A percentile compares a stretch with the other conserved stretches of the same genome.
Conservation (phyloP, 1,140 invertebrate genomes). For the Helicoverpa armigera region DNA sequence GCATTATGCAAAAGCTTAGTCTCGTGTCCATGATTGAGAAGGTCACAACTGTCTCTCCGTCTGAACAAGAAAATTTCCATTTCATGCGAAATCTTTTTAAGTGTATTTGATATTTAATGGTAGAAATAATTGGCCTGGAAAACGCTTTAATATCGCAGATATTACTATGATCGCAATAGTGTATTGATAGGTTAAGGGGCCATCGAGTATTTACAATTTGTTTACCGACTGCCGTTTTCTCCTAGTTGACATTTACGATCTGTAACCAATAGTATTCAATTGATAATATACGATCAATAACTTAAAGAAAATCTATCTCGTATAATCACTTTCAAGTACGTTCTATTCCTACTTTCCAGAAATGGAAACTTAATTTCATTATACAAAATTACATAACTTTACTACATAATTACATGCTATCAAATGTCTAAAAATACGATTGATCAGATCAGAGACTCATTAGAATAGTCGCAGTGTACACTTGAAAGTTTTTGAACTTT, state of each 20-base stretch:
- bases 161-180: conserved; percentile 22
- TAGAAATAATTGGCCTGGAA: conserved; percentile 13
- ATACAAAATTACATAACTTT: not conserved
- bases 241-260: conserved; percentile 37
- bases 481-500: conserved; percentile 48
- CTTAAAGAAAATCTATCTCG: not conserved
- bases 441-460: too few species aligned
- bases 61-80: conserved; percentile 21
- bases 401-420: too few species aligned
- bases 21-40: conserved; percentile 15
- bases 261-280: conserved; percentile 13
- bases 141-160: conserved; percentile 21
- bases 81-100: not conserved
- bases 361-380: not conserved
- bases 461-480: not conserved
- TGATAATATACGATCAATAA: conserved; percentile 36
- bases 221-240: conserved; percentile 25
- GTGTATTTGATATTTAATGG: not conserved
- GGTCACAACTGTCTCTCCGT: not conserved
- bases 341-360: not conserved
- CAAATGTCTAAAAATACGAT: too few species aligned
- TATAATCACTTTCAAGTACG: not conserved
- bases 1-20: not conserved
- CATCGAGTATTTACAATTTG: conserved; percentile 29
- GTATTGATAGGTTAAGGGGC: conserved; percentile 22